A percentile compares a stretch with the other conserved stretches of the same genome.
These are phyloP conservation scores for Stigmatopora nigra DNA, from an alignment of 2,113 vertebrate species.

Conservation along the genomic window DNA sequence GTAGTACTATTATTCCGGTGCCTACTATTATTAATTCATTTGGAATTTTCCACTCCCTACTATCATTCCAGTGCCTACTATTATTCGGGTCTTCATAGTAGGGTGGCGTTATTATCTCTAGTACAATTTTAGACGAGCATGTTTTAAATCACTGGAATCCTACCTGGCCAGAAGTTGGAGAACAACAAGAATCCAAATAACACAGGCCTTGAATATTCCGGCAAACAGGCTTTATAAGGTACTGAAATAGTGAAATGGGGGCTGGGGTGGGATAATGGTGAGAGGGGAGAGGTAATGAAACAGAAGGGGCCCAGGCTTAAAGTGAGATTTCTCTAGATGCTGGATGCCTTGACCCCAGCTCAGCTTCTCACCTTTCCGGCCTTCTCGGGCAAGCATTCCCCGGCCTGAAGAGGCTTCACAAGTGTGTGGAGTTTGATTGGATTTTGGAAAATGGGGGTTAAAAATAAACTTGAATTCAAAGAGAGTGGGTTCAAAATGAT, in stretches of 20 bases:
- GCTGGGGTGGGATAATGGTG: conserved; percentile 23
- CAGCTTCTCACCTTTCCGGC: conserved; percentile 31
- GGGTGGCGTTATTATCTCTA: conserved; percentile 64
- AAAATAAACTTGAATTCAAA: neutral
- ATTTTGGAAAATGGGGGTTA: conserved; percentile 10
- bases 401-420: conserved; percentile 17
- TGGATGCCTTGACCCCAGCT: conserved; percentile 42
- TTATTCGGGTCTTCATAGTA: too few species aligned
- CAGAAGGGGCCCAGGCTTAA: conserved; percentile 61
- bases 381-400: conserved; percentile 12
- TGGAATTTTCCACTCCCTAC: too few species aligned
- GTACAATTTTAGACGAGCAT: conserved; percentile 38
- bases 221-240: conserved; percentile 1
- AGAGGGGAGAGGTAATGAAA: conserved; percentile 65
- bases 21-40: too few species aligned
- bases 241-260: conserved; percentile 39
- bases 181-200: conserved; percentile 10
- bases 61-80: too few species aligned
- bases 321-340: conserved; percentile 33
- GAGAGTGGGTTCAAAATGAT: conserved; percentile 9
- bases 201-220: conserved; percentile 15
- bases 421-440: conserved; percentile 27
- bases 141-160: conserved; percentile 47
- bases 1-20: too few species aligned
- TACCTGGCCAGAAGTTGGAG: conserved; percentile 15